Base-by-base conservation (phyloP, 2,797 vertebrate genomes). In the Neopelma chrysocephalum region DNA sequence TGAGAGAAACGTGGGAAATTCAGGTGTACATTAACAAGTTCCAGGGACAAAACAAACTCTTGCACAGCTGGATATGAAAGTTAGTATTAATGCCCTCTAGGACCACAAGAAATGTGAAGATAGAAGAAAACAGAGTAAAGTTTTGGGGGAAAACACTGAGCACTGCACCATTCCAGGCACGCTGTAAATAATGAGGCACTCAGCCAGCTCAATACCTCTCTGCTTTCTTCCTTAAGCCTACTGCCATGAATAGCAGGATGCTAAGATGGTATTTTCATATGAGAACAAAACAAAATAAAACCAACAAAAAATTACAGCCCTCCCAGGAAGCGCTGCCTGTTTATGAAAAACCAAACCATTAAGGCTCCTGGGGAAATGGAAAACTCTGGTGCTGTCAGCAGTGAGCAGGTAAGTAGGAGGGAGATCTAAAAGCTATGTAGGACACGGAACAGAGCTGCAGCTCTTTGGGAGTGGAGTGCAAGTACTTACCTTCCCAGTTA, bases 271-370 rank as follows among this genome's bases (percentile, higher is more conserved):
- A 86, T 38, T 76, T 94, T 86, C 77, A 38, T 47, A 22, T 4
- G 23, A 76, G 70, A 91, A 91, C 43, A 94, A 69, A 93, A 61
- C 57, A 45, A 96, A 94, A 60, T 34, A 57, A 91, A 88, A 50
- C 23, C 42, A 85, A 72, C 42, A 77, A 51, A 92, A 82, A 87
- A 31, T 1, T 21, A 60, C 64, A 68, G 53, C 56, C 81, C 64
- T 85, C 86, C 60, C 65, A 79, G 56, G 72, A 94, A 82, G 17
- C 40, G 43, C 81, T 87, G 84, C 72, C 47, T 95, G 70, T 94
- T 95, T 96, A 82, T 73, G 80, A 79, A 80, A 54, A 71, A 36
- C 72, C 91, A 96, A 91, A 73, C 81, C 86, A 94, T 91, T 92
- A 94, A 89, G 57, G 42, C 61, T 89, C 81, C 85, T 87, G 83